Conservation (phyloP, 2,113 vertebrate genomes). For the Callionymus lyra region DNA sequence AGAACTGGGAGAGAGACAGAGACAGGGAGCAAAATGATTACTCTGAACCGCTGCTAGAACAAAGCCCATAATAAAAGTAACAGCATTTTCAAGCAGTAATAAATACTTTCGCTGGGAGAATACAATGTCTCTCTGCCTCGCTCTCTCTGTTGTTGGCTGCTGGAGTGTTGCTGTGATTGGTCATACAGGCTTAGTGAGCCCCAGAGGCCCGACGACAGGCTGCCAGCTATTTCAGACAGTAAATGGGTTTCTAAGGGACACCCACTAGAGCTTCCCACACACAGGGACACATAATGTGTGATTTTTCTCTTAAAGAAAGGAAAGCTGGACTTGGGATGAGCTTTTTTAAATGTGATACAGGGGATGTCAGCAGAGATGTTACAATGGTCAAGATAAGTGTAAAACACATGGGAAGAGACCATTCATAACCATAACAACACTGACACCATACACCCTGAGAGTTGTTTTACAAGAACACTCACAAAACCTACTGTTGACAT, state of each 20-base stretch:
- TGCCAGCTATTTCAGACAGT: constrained; percentile 24
- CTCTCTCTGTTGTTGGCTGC: constrained; percentile 13
- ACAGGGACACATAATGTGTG: neutral
- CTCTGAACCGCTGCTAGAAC: constrained; percentile 41
- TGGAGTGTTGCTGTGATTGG: constrained; percentile 32
- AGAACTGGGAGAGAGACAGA: constrained; percentile 4
- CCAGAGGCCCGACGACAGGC: constrained; percentile 40
- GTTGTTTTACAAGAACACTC: too few relatives aligned
- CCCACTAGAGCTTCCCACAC: constrained; percentile 7
- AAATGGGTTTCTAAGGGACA: constrained; percentile 36
- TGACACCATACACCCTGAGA: too few relatives aligned
- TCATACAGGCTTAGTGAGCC: constrained; percentile 42
- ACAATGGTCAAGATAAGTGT: too few relatives aligned
- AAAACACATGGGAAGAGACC: too few relatives aligned
- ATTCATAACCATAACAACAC: too few relatives aligned
- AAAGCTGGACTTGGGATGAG: neutral
- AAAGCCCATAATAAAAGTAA: constrained; percentile 56
- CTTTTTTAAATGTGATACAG: too few relatives aligned
- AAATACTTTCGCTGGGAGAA: constrained; percentile 49
- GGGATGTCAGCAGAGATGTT: too few relatives aligned
- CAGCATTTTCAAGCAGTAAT: constrained; percentile 50
- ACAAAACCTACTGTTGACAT: too few relatives aligned
- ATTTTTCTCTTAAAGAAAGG: neutral
- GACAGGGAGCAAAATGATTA: constrained; percentile 26
- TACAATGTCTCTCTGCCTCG: constrained; percentile 17